phyloP scores from a whole-genome alignment of 2,888 invertebrate genomes.

The Dexiosoma caninum region DNA sequence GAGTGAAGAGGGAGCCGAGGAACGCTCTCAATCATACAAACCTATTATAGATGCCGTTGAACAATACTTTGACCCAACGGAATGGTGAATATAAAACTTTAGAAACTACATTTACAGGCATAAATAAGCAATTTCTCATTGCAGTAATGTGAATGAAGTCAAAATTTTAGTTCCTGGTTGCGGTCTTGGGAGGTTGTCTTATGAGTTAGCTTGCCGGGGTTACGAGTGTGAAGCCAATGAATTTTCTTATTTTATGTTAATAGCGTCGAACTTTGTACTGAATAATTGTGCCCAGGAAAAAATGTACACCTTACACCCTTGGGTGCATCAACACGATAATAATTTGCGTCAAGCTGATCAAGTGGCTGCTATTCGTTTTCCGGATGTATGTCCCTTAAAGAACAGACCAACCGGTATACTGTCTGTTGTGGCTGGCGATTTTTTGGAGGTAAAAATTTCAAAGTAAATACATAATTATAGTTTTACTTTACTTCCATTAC shows the following conservation, averaged over 20 bases:
- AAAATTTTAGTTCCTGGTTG: constrained; percentile 95
- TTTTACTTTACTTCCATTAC: neutral
- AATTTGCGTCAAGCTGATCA: constrained; percentile 90
- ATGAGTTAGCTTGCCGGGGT: constrained; percentile 93
- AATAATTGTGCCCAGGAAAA: constrained; percentile 86
- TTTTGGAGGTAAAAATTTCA: constrained; percentile 88
- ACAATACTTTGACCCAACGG: constrained; percentile 83
- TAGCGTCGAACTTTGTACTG: constrained; percentile 96
- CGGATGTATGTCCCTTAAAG: constrained; percentile 89
- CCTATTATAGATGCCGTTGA: constrained; percentile 93
- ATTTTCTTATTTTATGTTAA: constrained; percentile 97
- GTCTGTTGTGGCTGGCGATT: constrained; percentile 98
- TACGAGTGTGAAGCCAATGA: constrained; percentile 98
- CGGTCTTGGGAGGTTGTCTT: constrained; percentile 95
- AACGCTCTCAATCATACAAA: constrained; percentile 91
- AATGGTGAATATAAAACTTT: constrained; percentile 78
- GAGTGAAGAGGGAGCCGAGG: constrained; percentile 90
- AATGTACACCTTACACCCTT: constrained; percentile 91
- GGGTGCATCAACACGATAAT: constrained; percentile 97
- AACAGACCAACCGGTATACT: constrained; percentile 82
- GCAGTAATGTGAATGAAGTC: constrained; percentile 78
- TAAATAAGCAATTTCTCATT: neutral
- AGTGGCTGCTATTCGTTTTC: constrained; percentile 87
- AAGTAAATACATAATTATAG: neutral
- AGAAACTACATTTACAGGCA: neutral